These are phyloP conservation scores for Drosophila sucinea DNA, from an alignment of 1,140 invertebrate species.

Conservation along the genomic window DNA sequence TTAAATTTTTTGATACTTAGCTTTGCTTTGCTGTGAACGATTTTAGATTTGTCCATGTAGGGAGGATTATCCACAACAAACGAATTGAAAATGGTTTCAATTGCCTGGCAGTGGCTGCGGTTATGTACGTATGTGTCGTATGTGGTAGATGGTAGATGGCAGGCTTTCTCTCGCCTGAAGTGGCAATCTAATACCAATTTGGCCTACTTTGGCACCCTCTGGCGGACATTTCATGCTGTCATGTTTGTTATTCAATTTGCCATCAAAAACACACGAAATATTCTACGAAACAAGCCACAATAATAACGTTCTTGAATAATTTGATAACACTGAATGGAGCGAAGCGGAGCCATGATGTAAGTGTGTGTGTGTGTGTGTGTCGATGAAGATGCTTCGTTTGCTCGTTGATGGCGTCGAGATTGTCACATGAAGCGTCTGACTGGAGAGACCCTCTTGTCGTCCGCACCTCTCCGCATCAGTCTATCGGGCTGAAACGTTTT, in stretches of 20 bases:
- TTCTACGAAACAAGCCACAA: constrained; percentile 65
- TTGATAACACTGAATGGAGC: constrained; percentile 58
- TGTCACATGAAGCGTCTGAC: constrained; percentile 41
- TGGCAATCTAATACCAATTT: constrained; percentile 75
- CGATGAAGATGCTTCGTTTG: constrained; percentile 44
- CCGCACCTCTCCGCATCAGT: constrained; percentile 27
- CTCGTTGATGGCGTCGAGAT: constrained; percentile 53
- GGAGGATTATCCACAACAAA: constrained; percentile 32
- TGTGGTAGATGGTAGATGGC: too few relatives aligned
- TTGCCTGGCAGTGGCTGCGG: constrained; percentile 26
- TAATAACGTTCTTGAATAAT: constrained; percentile 75
- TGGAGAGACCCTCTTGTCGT: not conserved
- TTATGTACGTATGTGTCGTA: constrained; percentile 11
- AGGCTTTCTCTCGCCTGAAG: constrained; percentile 50
- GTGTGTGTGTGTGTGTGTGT: constrained; percentile 10
- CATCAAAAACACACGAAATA: constrained; percentile 68
- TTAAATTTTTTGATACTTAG: too few relatives aligned
- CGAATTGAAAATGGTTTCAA: constrained; percentile 48
- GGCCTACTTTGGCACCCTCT: constrained; percentile 30
- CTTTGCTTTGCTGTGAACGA: constrained; percentile 8
- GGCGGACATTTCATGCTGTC: constrained; percentile 28
- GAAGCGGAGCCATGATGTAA: constrained; percentile 8
- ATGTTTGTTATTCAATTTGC: constrained; percentile 72
- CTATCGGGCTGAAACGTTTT: constrained; percentile 17
- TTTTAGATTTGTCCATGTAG: constrained; percentile 41